phyloP scores from a whole-genome alignment of 2,113 vertebrate species.

The Sylvilagus bachmani region DNA sequence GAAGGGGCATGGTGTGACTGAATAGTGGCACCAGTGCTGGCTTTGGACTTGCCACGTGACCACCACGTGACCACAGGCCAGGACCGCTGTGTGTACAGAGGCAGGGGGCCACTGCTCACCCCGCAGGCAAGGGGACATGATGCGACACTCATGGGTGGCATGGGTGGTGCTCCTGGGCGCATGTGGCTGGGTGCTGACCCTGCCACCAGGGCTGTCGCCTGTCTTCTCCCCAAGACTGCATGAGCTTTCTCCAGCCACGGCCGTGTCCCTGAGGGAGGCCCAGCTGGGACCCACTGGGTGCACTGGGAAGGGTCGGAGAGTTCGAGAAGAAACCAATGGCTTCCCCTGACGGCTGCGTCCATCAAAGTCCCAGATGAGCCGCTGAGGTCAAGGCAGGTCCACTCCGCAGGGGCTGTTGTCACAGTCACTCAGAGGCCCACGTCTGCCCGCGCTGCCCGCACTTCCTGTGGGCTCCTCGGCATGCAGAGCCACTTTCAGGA shows the following conservation, averaged over 20 bases:
- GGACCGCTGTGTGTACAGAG: fast-evolving
- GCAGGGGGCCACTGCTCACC: neutral
- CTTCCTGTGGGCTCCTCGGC: fast-evolving
- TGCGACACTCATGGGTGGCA: too few species aligned
- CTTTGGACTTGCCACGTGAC: neutral
- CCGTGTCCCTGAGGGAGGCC: neutral
- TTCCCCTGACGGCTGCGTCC: neutral
- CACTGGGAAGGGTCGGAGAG: fast-evolving
- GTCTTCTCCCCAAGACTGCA: neutral
- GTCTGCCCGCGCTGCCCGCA: too few species aligned
- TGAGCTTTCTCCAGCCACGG: fast-evolving
- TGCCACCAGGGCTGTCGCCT: fast-evolving
- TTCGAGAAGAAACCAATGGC: neutral
- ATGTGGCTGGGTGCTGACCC: fast-evolving
- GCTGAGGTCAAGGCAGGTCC: neutral
- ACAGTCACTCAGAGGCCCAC: too few species aligned
- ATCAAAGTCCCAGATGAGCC: neutral
- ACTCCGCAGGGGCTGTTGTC: neutral
- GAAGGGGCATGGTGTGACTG: fast-evolving
- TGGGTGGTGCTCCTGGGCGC: too few species aligned
- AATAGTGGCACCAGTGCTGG: neutral
- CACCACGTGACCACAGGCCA: neutral
- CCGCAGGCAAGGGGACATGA: too few species aligned
- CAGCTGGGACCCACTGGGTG: fast-evolving
- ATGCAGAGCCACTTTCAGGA: neutral